Percentiles rank a stretch among this genome's conserved stretches.
These are phyloP conservation scores for Ceratosolen solmsi DNA, from an alignment of 1,140 invertebrate genomes.

Conservation along the genomic window DNA sequence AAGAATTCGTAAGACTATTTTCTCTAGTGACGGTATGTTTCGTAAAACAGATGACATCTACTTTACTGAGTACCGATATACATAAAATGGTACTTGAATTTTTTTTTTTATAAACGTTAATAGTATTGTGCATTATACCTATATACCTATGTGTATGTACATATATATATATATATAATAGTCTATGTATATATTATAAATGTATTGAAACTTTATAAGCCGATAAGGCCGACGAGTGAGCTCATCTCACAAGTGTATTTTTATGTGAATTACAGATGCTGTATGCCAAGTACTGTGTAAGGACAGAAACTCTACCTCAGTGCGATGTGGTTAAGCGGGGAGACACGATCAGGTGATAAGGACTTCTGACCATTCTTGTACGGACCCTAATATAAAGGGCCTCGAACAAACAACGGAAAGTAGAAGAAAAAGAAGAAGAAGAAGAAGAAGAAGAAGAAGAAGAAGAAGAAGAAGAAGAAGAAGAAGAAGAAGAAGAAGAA, in stretches of 20 bases:
- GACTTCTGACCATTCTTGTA: slow-evolving; percentile 69
- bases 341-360: slow-evolving; percentile 71
- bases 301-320: slow-evolving; percentile 57
- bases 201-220: no score
- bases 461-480: slow-evolving; percentile 44
- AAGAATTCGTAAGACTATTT: no score
- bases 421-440: slow-evolving; percentile 49
- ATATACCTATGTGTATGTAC: no score
- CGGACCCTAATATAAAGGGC: slow-evolving; percentile 58
- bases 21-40: no score
- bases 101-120: no score
- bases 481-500: slow-evolving; percentile 46
- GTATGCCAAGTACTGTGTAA: slow-evolving; percentile 57
- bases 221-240: no score
- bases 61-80: no score
- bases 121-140: no score
- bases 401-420: slow-evolving; percentile 51
- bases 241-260: neutral
- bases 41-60: no score
- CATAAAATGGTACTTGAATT: no score
- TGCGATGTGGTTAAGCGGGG: slow-evolving; percentile 68
- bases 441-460: slow-evolving; percentile 46
- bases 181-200: no score
- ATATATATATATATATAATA: no score
- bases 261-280: slow-evolving; percentile 64